A percentile compares a stretch with the other conserved stretches of the same genome.
phyloP scores from a whole-genome alignment of 2,113 vertebrate species.

The Todiramphus saurophagus region DNA sequence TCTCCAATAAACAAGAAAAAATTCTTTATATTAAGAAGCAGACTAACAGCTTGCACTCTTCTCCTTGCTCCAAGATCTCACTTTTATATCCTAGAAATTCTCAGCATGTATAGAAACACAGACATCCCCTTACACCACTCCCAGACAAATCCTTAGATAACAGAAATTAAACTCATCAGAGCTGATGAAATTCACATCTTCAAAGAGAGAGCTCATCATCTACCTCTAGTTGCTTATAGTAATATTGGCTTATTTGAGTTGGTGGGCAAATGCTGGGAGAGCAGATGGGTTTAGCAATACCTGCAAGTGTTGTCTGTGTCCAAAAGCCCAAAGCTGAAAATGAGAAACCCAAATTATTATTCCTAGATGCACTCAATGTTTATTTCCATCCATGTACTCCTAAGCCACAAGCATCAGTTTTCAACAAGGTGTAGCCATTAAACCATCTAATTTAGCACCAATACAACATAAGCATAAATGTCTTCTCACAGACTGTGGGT shows the following conservation, averaged over 20 bases:
- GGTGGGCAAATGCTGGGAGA: neutral
- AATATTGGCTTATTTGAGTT: neutral
- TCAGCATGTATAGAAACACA: neutral
- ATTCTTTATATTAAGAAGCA: neutral
- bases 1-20: neutral
- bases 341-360: neutral
- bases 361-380: neutral
- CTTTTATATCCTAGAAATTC: neutral
- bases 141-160: neutral
- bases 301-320: neutral
- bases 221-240: neutral
- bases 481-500: neutral
- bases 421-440: neutral
- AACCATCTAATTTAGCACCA: neutral
- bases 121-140: fast-evolving
- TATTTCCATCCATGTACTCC: neutral
- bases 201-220: neutral
- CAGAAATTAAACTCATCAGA: neutral
- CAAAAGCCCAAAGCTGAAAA: neutral
- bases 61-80: neutral
- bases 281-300: neutral
- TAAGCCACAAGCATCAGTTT: neutral
- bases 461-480: neutral
- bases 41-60: neutral
- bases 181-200: neutral